Evolutionary conservation across 1,140 invertebrate genomes (phyloP), one percentile per base, ranked within the genome.

Genomic region (Apis dorsata): DNA sequence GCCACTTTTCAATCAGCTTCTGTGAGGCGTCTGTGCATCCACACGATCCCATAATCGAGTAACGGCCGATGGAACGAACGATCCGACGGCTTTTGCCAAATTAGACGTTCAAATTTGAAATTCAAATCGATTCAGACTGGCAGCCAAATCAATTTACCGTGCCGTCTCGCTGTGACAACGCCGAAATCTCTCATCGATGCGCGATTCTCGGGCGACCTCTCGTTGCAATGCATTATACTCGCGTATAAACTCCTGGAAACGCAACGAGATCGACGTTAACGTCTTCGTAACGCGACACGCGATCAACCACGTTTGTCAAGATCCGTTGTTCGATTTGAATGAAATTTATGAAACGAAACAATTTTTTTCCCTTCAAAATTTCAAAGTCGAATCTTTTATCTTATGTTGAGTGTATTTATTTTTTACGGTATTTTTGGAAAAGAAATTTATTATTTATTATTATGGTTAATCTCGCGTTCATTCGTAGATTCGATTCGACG

Each of bases 91-190:
- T 73, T 80, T 80, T 74, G 72, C 65, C 34, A 75, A 81, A 81
- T 74, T 81, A 81, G 79, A 75, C 72, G 65, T 51, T 69, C n/a
- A 44, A 81, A 81, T 81, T 75, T 81, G 79, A 81, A 81, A 75
- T 81, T 81, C 79, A 81, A 81, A 81, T 81, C 72, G 70, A 81
- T 69, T 21, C 72, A 53, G 53, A 75, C 62, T 68, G 15, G 79
- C 79, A 74, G 71, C 72, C 71, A 59, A 74, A 81, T 75, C 79
- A 81, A 81, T 81, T 81, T 75, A 68, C 11, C 79, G 34, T 75
- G 17, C 72, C 79, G 53, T 81, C 79, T 81, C 63, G 70, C 72
- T n/a, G 17, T n/a, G 65, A 69, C 65, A 73, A 70, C 79, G 59
- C 57, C 60, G 60, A 65, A 55, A 44, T 44, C 34, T 55, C 55